These are phyloP conservation scores for Drosophila borborema DNA, from an alignment of 2,888 invertebrate genomes.

Conservation along the genomic window DNA sequence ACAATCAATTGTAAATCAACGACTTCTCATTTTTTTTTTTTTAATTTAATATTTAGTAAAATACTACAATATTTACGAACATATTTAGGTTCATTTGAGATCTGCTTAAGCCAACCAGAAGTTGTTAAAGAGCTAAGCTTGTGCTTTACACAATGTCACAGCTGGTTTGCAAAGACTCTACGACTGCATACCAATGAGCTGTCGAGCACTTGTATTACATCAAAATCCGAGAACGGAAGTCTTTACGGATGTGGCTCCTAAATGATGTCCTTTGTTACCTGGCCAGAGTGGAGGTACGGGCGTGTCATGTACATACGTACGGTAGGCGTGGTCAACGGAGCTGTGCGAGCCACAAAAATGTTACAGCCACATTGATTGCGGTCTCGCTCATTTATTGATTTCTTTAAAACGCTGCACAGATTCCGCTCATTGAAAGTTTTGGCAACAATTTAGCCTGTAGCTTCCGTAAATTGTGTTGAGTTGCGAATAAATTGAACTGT, in stretches of 20 bases:
- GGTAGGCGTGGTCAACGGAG: constrained; percentile 10
- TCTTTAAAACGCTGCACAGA: constrained; percentile 49
- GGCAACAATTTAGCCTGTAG: constrained; percentile 42
- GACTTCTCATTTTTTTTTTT: background rate
- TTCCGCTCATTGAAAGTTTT: constrained; percentile 45
- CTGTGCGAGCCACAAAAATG: constrained; percentile 40
- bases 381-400: constrained; percentile 46
- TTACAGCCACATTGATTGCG: constrained; percentile 55
- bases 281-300: background rate
- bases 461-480: constrained; percentile 43
- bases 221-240: constrained; percentile 49
- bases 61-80: background rate
- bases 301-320: background rate
- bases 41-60: background rate
- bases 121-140: constrained; percentile 7
- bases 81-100: background rate
- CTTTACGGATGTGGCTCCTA: constrained; percentile 33
- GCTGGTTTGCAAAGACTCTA: constrained; percentile 14
- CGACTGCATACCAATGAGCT: constrained; percentile 59
- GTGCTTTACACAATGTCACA: constrained; percentile 2
- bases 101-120: background rate
- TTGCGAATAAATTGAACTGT: constrained; percentile 39
- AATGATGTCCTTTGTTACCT: constrained; percentile 45
- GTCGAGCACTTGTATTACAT: constrained; percentile 59
- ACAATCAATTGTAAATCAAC: background rate